Conservation (phyloP, 2,888 invertebrate species). For the Geotrupes spiniger region DNA sequence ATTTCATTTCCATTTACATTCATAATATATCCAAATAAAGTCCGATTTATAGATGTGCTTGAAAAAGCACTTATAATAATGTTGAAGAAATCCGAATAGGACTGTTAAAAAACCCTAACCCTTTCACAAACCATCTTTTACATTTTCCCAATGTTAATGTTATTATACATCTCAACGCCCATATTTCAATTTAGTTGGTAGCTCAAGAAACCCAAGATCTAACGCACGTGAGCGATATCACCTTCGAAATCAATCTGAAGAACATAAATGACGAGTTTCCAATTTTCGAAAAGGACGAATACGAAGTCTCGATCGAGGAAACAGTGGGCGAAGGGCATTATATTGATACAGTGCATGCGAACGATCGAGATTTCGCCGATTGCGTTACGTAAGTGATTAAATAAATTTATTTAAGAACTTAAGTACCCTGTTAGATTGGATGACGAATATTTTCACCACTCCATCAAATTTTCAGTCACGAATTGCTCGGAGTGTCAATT, state of each 20-base stretch:
- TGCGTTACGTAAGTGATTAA: slow-evolving; percentile 57
- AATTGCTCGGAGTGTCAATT: slow-evolving; percentile 53
- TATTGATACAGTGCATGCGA: slow-evolving; percentile 58
- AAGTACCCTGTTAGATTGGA: too few relatives aligned
- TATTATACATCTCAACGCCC: too few relatives aligned
- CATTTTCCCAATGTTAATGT: too few relatives aligned
- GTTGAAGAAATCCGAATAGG: too few relatives aligned
- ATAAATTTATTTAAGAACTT: too few relatives aligned
- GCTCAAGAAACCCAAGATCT: not conserved
- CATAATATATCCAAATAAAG: too few relatives aligned
- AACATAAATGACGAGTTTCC: slow-evolving; percentile 74
- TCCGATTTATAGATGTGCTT: too few relatives aligned
- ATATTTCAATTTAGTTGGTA: too few relatives aligned
- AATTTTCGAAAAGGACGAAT: slow-evolving; percentile 53
- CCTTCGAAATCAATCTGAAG: slow-evolving; percentile 51
- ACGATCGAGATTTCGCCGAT: slow-evolving; percentile 62
- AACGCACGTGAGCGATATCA: slow-evolving; percentile 32
- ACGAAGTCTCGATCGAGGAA: slow-evolving; percentile 54
- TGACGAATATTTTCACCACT: slow-evolving; percentile 4
- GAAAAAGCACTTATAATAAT: too few relatives aligned
- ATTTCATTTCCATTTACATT: too few relatives aligned
- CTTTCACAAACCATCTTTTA: too few relatives aligned
- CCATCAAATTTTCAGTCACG: slow-evolving; percentile 50
- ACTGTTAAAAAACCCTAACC: too few relatives aligned
- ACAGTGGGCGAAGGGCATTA: slow-evolving; percentile 51